Evolutionary conservation across 2,888 invertebrate genomes (phyloP).

Genomic region (Formica aserva): DNA sequence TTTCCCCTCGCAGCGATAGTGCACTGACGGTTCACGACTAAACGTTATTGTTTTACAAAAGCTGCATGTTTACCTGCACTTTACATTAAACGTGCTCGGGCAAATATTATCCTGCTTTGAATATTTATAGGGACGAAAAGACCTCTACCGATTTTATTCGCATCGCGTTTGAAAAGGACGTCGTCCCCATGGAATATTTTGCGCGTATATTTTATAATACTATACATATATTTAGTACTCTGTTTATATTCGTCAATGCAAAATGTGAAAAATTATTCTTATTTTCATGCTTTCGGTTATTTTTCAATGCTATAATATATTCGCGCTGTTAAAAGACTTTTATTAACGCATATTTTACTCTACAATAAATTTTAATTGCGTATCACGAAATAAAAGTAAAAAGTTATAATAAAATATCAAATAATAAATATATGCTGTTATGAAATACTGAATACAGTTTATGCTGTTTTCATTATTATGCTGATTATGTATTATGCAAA

Average conservation of each 20-base stretch:
- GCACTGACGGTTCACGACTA: neutral
- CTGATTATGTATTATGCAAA: neutral
- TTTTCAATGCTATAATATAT: neutral
- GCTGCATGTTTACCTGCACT: constrained; percentile 47
- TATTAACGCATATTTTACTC: neutral
- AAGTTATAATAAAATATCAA: neutral
- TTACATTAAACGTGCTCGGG: constrained; percentile 52
- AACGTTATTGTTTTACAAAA: constrained; percentile 41
- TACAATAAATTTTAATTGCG: constrained; percentile 15
- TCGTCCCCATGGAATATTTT: constrained; percentile 16
- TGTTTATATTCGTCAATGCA: constrained; percentile 10
- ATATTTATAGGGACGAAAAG: constrained; percentile 39
- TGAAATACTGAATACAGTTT: neutral
- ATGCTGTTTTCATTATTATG: neutral
- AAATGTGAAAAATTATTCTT: constrained; percentile 16
- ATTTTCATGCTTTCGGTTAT: neutral
- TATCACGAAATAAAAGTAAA: neutral
- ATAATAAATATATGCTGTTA: neutral
- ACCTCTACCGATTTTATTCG: constrained; percentile 34
- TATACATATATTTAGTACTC: constrained; percentile 26
- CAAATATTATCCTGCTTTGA: constrained; percentile 51
- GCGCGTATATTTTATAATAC: neutral
- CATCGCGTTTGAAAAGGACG: constrained; percentile 16
- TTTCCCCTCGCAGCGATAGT: constrained; percentile 9
- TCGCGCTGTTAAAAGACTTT: neutral